phyloP scores from a whole-genome alignment of 2,888 invertebrate genomes.

The Hanleya hanleyi region DNA sequence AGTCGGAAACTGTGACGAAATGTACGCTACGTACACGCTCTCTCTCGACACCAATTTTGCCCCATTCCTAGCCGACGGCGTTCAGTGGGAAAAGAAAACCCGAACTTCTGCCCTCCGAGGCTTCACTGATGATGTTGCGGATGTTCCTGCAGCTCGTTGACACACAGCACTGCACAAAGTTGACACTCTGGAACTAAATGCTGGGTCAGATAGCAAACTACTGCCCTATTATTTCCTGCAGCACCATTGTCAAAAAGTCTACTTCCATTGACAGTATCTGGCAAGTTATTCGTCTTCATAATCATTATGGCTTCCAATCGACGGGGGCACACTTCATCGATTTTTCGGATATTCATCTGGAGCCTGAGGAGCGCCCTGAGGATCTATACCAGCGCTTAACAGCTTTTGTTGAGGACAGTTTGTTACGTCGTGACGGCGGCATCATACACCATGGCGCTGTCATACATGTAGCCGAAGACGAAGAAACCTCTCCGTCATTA shows the following conservation, averaged over 20 bases:
- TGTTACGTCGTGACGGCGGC: conserved; percentile 16
- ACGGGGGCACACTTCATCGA: conserved; percentile 37
- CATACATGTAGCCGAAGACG: conserved; percentile 19
- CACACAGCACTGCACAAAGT: conserved; percentile 35
- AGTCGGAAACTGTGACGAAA: conserved; percentile 27
- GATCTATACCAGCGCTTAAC: conserved; percentile 37
- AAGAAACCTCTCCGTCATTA: conserved; percentile 24
- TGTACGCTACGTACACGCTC: too few species aligned
- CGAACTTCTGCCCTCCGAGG: conserved; percentile 24
- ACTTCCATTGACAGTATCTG: conserved; percentile 29
- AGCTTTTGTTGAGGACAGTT: conserved; percentile 38
- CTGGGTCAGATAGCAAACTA: conserved; percentile 39
- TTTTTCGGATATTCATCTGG: conserved; percentile 24
- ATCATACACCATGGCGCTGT: conserved; percentile 38
- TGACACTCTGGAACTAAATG: conserved; percentile 30
- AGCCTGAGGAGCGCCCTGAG: conserved; percentile 36
- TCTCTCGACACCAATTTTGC: conserved; percentile 28
- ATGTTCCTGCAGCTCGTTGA: conserved; percentile 1
- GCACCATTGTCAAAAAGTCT: conserved; percentile 35
- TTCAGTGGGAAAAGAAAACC: conserved; percentile 34
- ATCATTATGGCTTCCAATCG: conserved; percentile 38
- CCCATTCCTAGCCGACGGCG: conserved; percentile 23
- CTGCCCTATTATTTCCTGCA: conserved; percentile 29
- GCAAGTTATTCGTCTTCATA: conserved; percentile 34
- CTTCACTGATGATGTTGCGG: conserved; percentile 20